Evolutionary conservation across 2,888 invertebrate genomes (phyloP), one percentile per base, ranked within the genome.

Genomic region (Phyllotreta striolata): DNA sequence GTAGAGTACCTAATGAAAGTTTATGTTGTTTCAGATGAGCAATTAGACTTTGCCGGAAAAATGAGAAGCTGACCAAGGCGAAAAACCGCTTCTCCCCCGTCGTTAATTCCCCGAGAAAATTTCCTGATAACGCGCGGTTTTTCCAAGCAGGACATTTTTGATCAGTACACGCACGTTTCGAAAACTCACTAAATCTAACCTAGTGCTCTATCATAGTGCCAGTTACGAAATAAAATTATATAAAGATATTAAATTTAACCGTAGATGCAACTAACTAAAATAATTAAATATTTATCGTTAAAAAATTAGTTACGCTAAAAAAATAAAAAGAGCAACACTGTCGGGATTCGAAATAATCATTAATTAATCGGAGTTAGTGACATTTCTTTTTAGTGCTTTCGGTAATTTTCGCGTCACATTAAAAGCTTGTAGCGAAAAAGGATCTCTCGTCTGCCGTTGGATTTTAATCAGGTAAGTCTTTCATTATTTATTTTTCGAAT

Each of bases 11-110:
- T n/a, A 41, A 41, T 41, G 41, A n/a, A 41, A 41, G 9, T 63
- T 52, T 59, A 7, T 66, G 61, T 55, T 64, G 44, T 68, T 68
- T 7, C 66, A 68, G 68, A 66, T 68, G 52, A 62, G 55, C 59
- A 44, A 35, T 35, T 62, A 65, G 62, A 62, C 54, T 44, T 55
- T 43, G 37, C 7, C 12, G 40, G 60, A 62, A 66, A 63, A 55
- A 70, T 70, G 69, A 67, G 66, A 69, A 72, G 70, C 69, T 72
- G 72, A 72, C 72, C 70, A 66, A 66, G 66, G 66, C 63, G 65
- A 68, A 66, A 54, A 14, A 24, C 55, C 49, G 51, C 58, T 63
- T 58, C 51, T 63, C 59, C 63, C 64, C 66, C 64, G 52, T 51
- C 37, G 52, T 46, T 54, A 39, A 51, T 46, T 64, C 54, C 62